phyloP scores from a whole-genome alignment of 2,113 vertebrate genomes.

The Rhea americana region DNA sequence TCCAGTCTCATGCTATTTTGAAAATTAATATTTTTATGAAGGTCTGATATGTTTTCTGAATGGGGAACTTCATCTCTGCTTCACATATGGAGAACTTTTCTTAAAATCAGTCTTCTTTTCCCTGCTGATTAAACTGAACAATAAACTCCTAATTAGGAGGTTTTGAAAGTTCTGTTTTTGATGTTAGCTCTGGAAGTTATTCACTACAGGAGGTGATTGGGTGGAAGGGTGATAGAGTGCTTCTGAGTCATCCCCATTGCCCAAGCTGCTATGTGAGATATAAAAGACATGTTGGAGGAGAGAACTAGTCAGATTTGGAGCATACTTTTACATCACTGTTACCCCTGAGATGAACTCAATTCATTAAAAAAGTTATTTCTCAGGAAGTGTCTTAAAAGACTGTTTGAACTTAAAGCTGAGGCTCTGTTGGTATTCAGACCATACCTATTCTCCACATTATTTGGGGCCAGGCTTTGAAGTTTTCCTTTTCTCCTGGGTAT shows the following conservation, averaged over 20 bases:
- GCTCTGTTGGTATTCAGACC: slow-evolving; percentile 60
- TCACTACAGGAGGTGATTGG: neutral
- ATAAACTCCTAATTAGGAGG: slow-evolving; percentile 45
- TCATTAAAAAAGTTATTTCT: slow-evolving; percentile 77
- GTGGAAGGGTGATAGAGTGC: neutral
- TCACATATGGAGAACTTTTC: neutral
- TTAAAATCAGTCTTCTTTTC: neutral
- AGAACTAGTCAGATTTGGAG: slow-evolving; percentile 21
- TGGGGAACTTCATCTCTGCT: neutral
- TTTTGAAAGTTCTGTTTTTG: slow-evolving; percentile 35
- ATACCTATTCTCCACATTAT: slow-evolving; percentile 48
- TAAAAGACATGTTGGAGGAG: slow-evolving; percentile 7
- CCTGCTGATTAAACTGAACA: slow-evolving; percentile 20
- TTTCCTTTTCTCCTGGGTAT: slow-evolving; percentile 65
- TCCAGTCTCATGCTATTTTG: neutral
- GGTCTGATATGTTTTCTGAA: neutral
- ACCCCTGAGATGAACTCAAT: slow-evolving; percentile 64
- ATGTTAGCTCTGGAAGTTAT: slow-evolving; percentile 13
- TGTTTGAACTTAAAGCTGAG: slow-evolving; percentile 69
- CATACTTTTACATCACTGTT: slow-evolving; percentile 54
- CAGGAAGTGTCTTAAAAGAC: slow-evolving; percentile 63
- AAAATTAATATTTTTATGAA: slow-evolving; percentile 22
- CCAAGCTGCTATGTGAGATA: neutral
- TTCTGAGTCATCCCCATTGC: slow-evolving; percentile 25
- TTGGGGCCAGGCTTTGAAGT: slow-evolving; percentile 65